phyloP scores from a whole-genome alignment of 64 coral and sea anemone species.

The Montipora capricornis region DNA sequence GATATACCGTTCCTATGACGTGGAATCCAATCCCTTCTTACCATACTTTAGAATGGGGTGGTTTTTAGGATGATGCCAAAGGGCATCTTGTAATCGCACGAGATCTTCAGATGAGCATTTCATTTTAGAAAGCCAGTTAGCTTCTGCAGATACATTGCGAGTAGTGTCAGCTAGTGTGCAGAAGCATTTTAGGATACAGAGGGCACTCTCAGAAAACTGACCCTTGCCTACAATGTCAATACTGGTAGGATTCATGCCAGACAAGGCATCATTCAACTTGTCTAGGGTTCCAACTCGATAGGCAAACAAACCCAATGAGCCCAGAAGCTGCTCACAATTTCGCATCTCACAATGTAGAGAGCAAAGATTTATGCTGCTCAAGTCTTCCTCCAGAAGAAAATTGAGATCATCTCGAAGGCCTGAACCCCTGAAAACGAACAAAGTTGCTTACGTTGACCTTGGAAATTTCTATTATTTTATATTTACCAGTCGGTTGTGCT shows the following conservation, averaged over 20 bases:
- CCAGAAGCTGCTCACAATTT: constrained; percentile 40
- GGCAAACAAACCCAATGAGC: constrained; percentile 45
- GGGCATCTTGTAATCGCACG: constrained; percentile 1
- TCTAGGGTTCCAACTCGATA: constrained; percentile 16
- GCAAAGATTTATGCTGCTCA: constrained; percentile 67
- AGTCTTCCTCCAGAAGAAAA: constrained; percentile 70
- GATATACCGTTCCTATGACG: constrained; percentile 55
- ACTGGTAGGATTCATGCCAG: neutral
- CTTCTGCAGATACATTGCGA: constrained; percentile 10
- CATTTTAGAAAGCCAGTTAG: neutral
- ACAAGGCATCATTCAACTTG: constrained; percentile 23
- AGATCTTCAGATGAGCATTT: neutral
- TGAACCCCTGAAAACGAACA: too few relatives aligned
- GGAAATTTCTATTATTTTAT: too few relatives aligned
- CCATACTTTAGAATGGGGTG: neutral
- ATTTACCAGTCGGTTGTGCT: too few relatives aligned
- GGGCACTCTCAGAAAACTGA: constrained; percentile 21
- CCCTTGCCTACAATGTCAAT: constrained; percentile 16
- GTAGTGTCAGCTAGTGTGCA: neutral
- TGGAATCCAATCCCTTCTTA: constrained; percentile 33
- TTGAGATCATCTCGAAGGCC: too few relatives aligned
- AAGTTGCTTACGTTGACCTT: too few relatives aligned
- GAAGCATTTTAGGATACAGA: constrained; percentile 6
- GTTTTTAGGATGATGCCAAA: constrained; percentile 6
- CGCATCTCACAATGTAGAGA: constrained; percentile 60